Conservation (phyloP, 2,113 vertebrate species). For the Cyanistes caeruleus region DNA sequence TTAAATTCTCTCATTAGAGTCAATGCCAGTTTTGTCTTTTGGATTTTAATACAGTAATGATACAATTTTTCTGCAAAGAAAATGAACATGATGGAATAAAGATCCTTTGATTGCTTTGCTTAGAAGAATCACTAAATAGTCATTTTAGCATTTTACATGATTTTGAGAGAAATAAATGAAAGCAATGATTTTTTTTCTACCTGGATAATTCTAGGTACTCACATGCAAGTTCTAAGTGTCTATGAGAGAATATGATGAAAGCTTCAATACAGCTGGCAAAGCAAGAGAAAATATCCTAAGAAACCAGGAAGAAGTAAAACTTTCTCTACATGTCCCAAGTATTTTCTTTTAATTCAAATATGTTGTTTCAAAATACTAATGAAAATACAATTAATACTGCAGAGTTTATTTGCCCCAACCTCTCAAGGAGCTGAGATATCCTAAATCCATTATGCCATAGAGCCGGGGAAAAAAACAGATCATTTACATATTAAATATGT, state of each 20-base stretch:
- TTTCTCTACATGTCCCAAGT: not conserved
- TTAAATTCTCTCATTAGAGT: not conserved
- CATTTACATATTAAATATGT: not conserved
- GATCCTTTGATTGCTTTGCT: not conserved
- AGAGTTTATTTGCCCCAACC: not conserved
- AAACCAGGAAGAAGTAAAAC: not conserved
- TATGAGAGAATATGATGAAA: not conserved
- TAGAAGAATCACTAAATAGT: not conserved
- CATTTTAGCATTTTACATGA: not conserved
- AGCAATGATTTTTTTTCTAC: not conserved
- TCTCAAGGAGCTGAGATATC: not conserved
- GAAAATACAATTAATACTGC: not conserved
- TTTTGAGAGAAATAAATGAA: not conserved
- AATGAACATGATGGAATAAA: not conserved
- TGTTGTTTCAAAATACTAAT: not conserved
- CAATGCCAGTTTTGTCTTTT: not conserved
- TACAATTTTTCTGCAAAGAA: not conserved
- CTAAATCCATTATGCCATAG: not conserved
- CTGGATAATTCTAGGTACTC: not conserved
- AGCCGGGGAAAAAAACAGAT: not conserved
- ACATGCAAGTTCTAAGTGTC: not conserved
- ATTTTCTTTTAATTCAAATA: not conserved
- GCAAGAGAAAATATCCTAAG: not conserved
- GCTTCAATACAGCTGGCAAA: not conserved
- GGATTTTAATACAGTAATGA: not conserved